These are phyloP conservation scores for Chloroceryle amazona DNA, from an alignment of 2,797 vertebrate species.

Conservation along the genomic window DNA sequence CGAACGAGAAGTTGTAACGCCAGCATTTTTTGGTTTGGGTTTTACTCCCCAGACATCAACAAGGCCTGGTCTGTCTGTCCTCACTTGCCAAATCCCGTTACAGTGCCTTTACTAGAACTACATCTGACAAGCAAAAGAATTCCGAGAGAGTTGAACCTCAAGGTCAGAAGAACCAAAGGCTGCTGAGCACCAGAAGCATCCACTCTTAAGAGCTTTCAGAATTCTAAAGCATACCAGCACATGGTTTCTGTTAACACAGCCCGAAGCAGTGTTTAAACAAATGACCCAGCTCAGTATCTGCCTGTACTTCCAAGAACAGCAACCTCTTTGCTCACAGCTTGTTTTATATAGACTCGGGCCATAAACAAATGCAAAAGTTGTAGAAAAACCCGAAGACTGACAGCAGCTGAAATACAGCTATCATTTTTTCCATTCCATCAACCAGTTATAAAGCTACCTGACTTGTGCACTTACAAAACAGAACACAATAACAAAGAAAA, in stretches of 20 bases:
- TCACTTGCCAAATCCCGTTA: accelerated
- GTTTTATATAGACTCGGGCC: neutral
- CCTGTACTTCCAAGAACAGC: neutral
- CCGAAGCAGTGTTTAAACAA: neutral
- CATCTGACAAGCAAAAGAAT: neutral
- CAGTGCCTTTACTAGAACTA: neutral
- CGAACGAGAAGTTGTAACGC: accelerated
- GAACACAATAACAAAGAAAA: slow-evolving; percentile 26
- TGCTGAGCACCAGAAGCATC: neutral
- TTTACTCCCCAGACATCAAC: accelerated
- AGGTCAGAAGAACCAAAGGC: neutral
- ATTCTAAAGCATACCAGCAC: neutral
- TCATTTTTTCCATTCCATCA: neutral
- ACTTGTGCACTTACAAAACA: neutral
- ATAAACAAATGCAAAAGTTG: neutral
- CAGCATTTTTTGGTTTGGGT: neutral
- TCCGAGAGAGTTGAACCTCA: neutral
- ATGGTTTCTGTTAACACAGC: neutral
- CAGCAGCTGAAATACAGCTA: neutral
- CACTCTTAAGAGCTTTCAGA: neutral
- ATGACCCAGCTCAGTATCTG: neutral
- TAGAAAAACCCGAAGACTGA: neutral
- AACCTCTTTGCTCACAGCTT: neutral
- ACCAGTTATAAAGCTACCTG: neutral
- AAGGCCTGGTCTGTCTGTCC: neutral